Evolutionary conservation across 2,113 vertebrate species (phyloP).

Genomic region (Brachyhypopomus occidentalis): DNA sequence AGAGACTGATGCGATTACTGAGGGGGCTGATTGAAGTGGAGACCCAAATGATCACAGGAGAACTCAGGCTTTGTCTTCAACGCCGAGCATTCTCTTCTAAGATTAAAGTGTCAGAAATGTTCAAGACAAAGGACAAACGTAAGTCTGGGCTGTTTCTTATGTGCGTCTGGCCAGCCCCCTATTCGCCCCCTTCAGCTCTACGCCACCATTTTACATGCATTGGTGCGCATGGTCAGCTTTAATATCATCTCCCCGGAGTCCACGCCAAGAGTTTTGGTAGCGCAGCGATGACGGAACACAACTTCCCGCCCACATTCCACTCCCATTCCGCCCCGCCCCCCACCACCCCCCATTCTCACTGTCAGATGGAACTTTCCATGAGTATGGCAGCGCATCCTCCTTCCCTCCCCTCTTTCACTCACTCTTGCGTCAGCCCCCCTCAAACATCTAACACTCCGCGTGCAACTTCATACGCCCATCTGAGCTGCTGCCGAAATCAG

Average conservation of each 20-base stretch:
- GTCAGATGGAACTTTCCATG: slow-evolving; percentile 28
- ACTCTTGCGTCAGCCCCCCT: slow-evolving; percentile 71
- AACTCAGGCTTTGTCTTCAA: slow-evolving; percentile 79
- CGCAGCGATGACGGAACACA: not conserved
- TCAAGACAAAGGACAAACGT: slow-evolving; percentile 40
- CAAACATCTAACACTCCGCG: slow-evolving; percentile 69
- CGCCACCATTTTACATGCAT: not conserved
- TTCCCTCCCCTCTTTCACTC: not conserved
- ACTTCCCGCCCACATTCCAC: not conserved
- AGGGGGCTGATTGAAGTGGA: slow-evolving; percentile 78
- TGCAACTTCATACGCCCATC: slow-evolving; percentile 73
- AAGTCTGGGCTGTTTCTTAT: slow-evolving; percentile 19
- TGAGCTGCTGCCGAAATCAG: slow-evolving; percentile 70
- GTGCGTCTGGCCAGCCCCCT: no score
- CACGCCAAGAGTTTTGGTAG: not conserved
- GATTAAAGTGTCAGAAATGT: slow-evolving; percentile 75
- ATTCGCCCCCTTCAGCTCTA: not conserved
- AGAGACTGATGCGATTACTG: slow-evolving; percentile 79
- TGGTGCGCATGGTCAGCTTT: not conserved
- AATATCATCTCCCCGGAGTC: not conserved
- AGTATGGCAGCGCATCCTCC: slow-evolving; percentile 1
- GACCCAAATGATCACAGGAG: slow-evolving; percentile 77
- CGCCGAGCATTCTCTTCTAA: slow-evolving; percentile 69
- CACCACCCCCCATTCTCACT: not conserved
- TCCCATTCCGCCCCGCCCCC: not conserved